phyloP scores from a whole-genome alignment of 2,113 vertebrate species.

The Haemorhous mexicanus region DNA sequence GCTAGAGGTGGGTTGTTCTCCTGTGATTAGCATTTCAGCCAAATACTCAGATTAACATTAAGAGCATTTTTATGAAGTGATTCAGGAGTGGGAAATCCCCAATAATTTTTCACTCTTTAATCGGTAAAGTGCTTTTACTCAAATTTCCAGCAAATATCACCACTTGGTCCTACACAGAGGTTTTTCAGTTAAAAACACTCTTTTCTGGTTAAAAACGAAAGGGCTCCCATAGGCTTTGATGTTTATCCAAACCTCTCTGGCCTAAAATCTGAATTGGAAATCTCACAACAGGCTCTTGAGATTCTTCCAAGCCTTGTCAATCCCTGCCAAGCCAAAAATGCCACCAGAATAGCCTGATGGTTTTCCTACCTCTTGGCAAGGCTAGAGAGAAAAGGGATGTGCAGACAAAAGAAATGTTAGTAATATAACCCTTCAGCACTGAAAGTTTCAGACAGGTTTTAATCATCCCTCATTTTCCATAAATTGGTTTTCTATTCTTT shows the following conservation, averaged over 20 bases:
- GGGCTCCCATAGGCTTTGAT: conserved; percentile 38
- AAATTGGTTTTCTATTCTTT: not conserved
- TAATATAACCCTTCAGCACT: not conserved
- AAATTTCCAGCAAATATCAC: conserved; percentile 25
- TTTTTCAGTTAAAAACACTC: conserved; percentile 24
- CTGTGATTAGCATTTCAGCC: not conserved
- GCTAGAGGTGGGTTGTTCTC: not conserved
- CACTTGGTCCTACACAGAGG: conserved; percentile 12
- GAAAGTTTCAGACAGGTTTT: conserved; percentile 3
- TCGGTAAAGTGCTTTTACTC: conserved; percentile 28
- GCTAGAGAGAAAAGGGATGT: conserved; percentile 37
- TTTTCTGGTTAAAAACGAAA: conserved; percentile 29
- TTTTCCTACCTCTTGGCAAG: conserved; percentile 53
- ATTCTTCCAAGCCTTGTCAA: conserved; percentile 40
- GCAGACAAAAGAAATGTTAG: conserved; percentile 46
- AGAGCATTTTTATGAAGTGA: conserved; percentile 28
- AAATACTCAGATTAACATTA: not conserved
- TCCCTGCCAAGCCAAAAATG: conserved; percentile 50
- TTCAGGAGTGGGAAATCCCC: conserved; percentile 33
- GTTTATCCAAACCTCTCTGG: conserved; percentile 49
- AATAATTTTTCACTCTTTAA: conserved; percentile 22
- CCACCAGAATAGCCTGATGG: conserved; percentile 49
- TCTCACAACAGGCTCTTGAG: conserved; percentile 45
- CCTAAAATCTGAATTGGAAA: conserved; percentile 51
- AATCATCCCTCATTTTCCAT: not conserved